Evolutionary conservation across 2,888 invertebrate species (phyloP).

Genomic region (Tetragnatha montana): DNA sequence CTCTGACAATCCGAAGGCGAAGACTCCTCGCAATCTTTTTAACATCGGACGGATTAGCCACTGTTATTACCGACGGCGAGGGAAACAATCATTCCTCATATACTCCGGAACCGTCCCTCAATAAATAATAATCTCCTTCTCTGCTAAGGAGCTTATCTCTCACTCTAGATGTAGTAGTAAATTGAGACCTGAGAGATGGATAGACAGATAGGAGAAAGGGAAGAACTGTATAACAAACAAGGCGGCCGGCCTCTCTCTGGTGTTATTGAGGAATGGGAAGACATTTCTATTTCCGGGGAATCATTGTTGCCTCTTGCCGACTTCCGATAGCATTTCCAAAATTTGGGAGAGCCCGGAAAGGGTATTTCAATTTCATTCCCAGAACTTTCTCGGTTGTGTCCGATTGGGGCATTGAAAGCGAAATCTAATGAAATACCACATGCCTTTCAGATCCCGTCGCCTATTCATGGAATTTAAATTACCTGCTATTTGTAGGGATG

Average conservation of each 20-base stretch:
- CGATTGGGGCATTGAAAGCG: neutral
- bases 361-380: neutral
- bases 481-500: no score
- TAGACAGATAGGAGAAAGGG: neutral
- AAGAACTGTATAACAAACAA: neutral
- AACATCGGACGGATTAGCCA: neutral
- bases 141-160: conserved; percentile 39
- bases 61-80: neutral
- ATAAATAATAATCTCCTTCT: conserved; percentile 20
- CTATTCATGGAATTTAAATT: no score
- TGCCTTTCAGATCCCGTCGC: neutral
- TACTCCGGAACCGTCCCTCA: neutral
- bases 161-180: neutral
- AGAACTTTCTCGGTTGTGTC: neutral
- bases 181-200: neutral
- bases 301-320: neutral
- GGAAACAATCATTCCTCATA: conserved; percentile 2
- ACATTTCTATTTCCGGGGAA: neutral
- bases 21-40: neutral
- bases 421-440: neutral
- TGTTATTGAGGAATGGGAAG: neutral
- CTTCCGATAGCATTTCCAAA: conserved; percentile 5
- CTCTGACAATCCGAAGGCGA: no score
- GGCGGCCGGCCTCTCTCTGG: neutral
- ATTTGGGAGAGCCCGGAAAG: neutral